Base-by-base conservation (phyloP, 2,113 vertebrate species). In the Gambusia holbrooki region DNA sequence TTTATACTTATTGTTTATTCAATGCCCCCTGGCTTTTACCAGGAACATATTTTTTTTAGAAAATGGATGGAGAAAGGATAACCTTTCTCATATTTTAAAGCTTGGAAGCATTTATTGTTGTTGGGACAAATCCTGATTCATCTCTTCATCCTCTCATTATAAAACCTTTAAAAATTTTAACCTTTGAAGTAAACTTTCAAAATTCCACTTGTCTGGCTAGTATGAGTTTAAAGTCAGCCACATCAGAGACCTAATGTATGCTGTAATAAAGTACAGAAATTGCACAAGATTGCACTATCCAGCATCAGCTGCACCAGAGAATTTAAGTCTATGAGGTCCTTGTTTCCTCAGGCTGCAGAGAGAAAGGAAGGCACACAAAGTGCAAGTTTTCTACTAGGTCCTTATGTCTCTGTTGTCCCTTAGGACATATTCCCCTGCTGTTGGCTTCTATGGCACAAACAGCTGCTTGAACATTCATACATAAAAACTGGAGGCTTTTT, bases 221-320 rank as follows among this genome's bases (percentile, higher is more conserved):
- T 87, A 68, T 72, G 66, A 77, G 77, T 81, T 75, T 83, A 74
- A 87, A 84, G 63, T 54, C 73, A 77, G 77, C 72, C 60, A 48
- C 73, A 37, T 74, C 54, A 66, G 75, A 80, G 71, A 40, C 67
- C 62, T 74, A 62, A 84, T 84, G 76, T 73, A 85, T 85, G 89
- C 75, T 82, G 80, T 42, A 84, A 89, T 66, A 87, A 80, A 82
- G 82, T 83, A 84, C 75, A 76, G 73, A 87, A 76, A 83, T 92
- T 91, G 84, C 90, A 87, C 71, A 66, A 82, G 84, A 91, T 92
- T 92, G 89, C 91, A 85, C 83, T 87, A 88, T 81, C 70, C 66
- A 73, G 32, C 77, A 69, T 67, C 71, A 65, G 63, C 72, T 76
- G 64, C 79, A 83, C 76, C 86, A 74, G 79, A 87, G 84, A 89